phyloP scores from a whole-genome alignment of 2,888 invertebrate genomes.

The Idaea dimidiata region DNA sequence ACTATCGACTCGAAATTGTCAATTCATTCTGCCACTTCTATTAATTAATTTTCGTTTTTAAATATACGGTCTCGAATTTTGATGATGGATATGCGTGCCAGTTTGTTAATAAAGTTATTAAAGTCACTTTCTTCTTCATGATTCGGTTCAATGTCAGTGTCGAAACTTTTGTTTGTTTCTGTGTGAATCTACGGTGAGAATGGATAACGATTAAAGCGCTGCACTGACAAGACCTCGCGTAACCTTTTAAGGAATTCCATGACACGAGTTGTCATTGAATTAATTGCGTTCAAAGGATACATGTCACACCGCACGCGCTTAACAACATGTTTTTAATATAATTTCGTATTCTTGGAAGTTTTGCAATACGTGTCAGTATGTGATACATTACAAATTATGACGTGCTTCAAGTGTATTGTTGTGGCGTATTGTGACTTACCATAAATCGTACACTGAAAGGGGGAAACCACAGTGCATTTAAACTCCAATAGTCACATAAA shows the following conservation, averaged over 20 bases:
- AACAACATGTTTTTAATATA: constrained; percentile 15
- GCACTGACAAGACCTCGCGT: constrained; percentile 25
- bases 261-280: constrained; percentile 46
- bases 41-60: constrained; percentile 67
- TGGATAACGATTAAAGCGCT: constrained; percentile 2
- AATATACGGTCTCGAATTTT: constrained; percentile 49
- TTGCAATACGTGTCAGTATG: constrained; percentile 2
- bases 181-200: constrained; percentile 16
- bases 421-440: constrained; percentile 53
- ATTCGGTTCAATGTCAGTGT: constrained; percentile 47
- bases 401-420: constrained; percentile 25
- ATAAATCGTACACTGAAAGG: constrained; percentile 63
- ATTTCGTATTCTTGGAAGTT: constrained; percentile 19
- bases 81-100: constrained; percentile 52
- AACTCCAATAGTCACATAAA: constrained; percentile 65
- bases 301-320: constrained; percentile 25
- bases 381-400: neutral
- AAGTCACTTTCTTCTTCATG: constrained; percentile 58
- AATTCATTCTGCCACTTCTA: constrained; percentile 58
- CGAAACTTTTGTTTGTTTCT: constrained; percentile 33
- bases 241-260: constrained; percentile 45
- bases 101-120: constrained; percentile 52
- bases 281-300: constrained; percentile 40
- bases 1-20: constrained; percentile 61
- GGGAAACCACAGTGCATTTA: constrained; percentile 63